Evolutionary conservation across 2,888 invertebrate genomes (phyloP).

Genomic region (Neoaliturus tenellus): DNA sequence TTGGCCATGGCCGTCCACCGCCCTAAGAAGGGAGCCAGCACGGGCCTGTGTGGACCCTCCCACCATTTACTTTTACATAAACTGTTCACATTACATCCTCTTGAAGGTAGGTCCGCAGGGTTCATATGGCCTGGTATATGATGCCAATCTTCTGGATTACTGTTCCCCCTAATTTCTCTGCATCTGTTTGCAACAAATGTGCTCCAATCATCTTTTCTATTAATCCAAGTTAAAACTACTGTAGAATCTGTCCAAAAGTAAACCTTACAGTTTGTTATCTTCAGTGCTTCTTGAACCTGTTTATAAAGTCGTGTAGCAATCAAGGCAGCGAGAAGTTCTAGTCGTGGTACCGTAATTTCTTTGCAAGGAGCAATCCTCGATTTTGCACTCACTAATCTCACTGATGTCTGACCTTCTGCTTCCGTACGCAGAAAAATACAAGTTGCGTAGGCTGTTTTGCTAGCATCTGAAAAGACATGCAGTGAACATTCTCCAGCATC

Average conservation of each 20-base stretch:
- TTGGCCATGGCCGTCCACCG: too few species aligned
- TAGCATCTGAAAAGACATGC: slow-evolving; percentile 39
- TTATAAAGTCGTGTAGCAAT: neutral
- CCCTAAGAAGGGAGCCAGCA: too few species aligned
- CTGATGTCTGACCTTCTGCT: neutral
- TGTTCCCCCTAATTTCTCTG: slow-evolving; percentile 23
- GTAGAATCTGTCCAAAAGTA: slow-evolving; percentile 54
- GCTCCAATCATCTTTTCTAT: slow-evolving; percentile 49
- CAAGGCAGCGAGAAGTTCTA: neutral
- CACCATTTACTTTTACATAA: slow-evolving; percentile 9
- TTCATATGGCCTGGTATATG: slow-evolving; percentile 39
- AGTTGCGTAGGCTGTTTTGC: slow-evolving; percentile 47
- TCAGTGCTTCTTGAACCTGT: too few species aligned
- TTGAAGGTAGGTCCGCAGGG: slow-evolving; percentile 41
- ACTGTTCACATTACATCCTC: slow-evolving; percentile 36
- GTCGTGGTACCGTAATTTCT: neutral
- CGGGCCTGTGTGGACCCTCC: slow-evolving; percentile 44
- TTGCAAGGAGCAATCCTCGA: neutral
- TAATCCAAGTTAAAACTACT: slow-evolving; percentile 40
- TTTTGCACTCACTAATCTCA: neutral
- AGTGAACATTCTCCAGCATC: too few species aligned
- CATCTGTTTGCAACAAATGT: slow-evolving; percentile 45
- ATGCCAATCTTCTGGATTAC: slow-evolving; percentile 16
- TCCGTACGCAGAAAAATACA: slow-evolving; percentile 34
- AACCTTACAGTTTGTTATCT: neutral